These are phyloP conservation scores for Eurytoma adleriae DNA, from an alignment of 2,888 invertebrate genomes.

Conservation along the genomic window DNA sequence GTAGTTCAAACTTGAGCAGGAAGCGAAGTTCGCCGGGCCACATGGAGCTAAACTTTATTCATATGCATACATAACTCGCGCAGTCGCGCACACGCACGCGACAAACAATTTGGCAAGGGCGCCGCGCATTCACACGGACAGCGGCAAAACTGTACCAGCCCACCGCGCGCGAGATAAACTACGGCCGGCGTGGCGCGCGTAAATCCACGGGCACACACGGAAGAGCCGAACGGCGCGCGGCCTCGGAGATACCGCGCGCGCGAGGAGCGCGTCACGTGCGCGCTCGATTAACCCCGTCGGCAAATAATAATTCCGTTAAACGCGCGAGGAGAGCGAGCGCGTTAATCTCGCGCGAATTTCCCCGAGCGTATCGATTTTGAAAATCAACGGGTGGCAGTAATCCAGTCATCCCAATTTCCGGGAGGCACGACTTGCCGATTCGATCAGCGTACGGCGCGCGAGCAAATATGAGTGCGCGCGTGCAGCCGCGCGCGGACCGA, in stretches of 20 bases:
- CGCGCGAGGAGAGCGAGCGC: conserved; percentile 31
- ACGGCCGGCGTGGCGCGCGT: background rate
- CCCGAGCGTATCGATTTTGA: conserved; percentile 42
- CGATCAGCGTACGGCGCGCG: background rate
- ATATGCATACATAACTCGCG: conserved; percentile 21
- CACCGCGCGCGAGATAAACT: conserved; percentile 15
- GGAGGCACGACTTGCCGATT: background rate
- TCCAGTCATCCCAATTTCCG: conserved; percentile 36
- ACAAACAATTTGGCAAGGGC: conserved; percentile 11
- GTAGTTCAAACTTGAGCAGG: too few relatives aligned
- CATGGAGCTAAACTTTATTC: conserved; percentile 31
- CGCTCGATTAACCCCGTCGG: conserved; percentile 34
- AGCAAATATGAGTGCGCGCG: background rate
- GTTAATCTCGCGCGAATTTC: conserved; percentile 45
- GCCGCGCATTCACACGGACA: background rate
- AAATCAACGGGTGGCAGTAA: conserved; percentile 37
- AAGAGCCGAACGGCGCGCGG: background rate
- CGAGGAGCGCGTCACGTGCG: conserved; percentile 8
- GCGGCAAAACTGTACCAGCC: too few relatives aligned
- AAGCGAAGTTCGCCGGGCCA: conserved; percentile 10
- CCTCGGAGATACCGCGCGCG: conserved; percentile 3
- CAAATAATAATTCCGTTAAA: conserved; percentile 52
- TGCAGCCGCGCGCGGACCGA: too few relatives aligned
- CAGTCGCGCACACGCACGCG: background rate
- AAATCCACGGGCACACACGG: background rate